These are phyloP conservation scores for Dasypus novemcinctus DNA, from an alignment of 2,113 vertebrate genomes.

Conservation along the genomic window DNA sequence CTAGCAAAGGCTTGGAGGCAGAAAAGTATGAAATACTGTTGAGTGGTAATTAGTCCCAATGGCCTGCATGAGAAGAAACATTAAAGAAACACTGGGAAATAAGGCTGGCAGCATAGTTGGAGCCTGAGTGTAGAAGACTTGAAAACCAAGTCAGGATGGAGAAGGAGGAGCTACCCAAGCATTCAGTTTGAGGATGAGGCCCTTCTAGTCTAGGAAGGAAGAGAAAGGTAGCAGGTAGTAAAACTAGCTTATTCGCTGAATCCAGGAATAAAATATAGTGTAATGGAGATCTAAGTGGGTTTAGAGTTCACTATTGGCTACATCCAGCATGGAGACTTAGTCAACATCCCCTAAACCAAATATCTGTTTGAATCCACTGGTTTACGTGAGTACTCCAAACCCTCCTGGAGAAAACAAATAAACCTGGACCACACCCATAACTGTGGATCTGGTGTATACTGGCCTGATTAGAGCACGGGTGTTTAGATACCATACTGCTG, in stretches of 20 bases:
- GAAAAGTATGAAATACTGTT: background rate
- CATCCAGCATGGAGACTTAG: background rate
- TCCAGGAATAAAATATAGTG: no score
- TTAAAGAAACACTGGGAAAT: conserved; percentile 30
- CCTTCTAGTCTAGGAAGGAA: background rate
- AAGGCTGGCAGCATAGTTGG: background rate
- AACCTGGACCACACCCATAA: background rate
- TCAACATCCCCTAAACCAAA: background rate
- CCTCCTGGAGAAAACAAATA: background rate
- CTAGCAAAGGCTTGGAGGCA: background rate
- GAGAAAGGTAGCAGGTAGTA: background rate
- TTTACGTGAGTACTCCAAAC: conserved; percentile 22
- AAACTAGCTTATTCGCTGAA: background rate
- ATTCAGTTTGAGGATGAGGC: background rate
- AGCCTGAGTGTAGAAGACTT: background rate
- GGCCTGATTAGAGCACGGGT: background rate
- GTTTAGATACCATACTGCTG: background rate
- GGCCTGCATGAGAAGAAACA: background rate
- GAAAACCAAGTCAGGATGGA: background rate
- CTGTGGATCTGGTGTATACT: background rate
- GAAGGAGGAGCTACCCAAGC: background rate
- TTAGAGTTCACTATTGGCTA: background rate
- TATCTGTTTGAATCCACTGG: conserved; percentile 11
- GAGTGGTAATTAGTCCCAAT: background rate
- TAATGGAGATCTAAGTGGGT: background rate